Conservation (phyloP, 2,113 vertebrate genomes). For the Vombatus ursinus region DNA sequence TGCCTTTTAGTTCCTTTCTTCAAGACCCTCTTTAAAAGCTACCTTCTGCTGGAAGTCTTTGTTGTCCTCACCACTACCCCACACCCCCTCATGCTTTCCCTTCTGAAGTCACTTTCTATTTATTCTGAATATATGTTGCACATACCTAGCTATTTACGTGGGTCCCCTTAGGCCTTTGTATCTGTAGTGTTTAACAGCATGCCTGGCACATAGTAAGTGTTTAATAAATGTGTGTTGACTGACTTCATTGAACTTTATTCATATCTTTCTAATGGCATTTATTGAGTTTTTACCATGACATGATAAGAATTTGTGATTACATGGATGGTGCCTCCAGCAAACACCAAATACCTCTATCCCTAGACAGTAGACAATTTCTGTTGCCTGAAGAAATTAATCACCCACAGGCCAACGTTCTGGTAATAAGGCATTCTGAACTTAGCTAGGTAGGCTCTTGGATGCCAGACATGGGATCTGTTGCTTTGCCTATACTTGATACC, state of each 20-base stretch:
- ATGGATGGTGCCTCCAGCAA: not conserved
- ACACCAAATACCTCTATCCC: not conserved
- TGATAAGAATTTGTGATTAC: not conserved
- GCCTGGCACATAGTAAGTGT: not conserved
- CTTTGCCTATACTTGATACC: not conserved
- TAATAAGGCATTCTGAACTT: not conserved
- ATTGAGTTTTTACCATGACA: not conserved
- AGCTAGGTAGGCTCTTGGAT: not conserved
- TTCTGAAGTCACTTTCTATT: not conserved
- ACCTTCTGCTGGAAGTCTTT: not conserved
- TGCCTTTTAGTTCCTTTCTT: not conserved
- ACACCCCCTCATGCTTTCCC: not conserved
- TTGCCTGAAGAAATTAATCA: not conserved
- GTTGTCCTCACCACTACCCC: not conserved
- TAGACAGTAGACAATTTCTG: not conserved
- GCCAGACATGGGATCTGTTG: not conserved
- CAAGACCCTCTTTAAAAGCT: not conserved
- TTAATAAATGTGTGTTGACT: not conserved
- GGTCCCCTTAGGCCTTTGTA: not conserved
- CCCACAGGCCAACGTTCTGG: not conserved
- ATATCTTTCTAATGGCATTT: not conserved
- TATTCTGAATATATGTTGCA: not conserved
- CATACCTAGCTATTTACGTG: not conserved
- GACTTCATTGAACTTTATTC: not conserved
- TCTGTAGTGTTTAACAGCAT: not conserved